Evolutionary conservation across 2,113 vertebrate genomes (phyloP).

Genomic region (Caranx melampygus): DNA sequence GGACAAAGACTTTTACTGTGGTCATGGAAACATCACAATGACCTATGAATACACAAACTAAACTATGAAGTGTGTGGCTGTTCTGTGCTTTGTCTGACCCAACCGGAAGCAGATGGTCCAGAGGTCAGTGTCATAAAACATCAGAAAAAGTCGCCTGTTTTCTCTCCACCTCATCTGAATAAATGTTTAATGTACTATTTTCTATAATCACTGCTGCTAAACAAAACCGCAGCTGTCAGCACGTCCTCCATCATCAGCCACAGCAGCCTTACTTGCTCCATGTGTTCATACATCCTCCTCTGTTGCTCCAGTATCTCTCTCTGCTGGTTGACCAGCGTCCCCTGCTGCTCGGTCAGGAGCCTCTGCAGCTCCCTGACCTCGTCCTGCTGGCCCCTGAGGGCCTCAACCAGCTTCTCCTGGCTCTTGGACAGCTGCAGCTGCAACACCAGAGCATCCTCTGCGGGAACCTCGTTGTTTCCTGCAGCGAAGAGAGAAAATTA

Average conservation of each 20-base stretch:
- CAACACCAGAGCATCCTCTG: constrained; percentile 88
- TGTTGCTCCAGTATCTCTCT: constrained; percentile 88
- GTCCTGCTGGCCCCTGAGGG: constrained; percentile 85
- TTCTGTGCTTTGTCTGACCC: background rate
- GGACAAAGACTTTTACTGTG: background rate
- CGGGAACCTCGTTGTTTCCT: constrained; percentile 89
- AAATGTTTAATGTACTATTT: background rate
- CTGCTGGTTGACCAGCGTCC: constrained; percentile 85
- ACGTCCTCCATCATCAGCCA: constrained; percentile 4
- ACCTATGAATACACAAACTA: background rate
- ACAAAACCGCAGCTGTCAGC: background rate
- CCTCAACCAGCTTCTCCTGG: constrained; percentile 88
- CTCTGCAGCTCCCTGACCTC: constrained; percentile 86
- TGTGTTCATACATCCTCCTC: constrained; percentile 88
- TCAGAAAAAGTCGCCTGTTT: constrained; percentile 21
- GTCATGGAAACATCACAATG: background rate
- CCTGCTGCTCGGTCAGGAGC: constrained; percentile 87
- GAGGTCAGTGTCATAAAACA: background rate
- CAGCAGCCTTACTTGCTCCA: constrained; percentile 82
- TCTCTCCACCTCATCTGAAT: background rate
- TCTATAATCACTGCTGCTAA: background rate
- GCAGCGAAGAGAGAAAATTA: constrained; percentile 14
- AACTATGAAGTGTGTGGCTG: background rate
- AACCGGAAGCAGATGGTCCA: background rate
- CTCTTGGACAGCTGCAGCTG: constrained; percentile 88